Conservation (phyloP, 2,113 vertebrate genomes). For the Conger conger region DNA sequence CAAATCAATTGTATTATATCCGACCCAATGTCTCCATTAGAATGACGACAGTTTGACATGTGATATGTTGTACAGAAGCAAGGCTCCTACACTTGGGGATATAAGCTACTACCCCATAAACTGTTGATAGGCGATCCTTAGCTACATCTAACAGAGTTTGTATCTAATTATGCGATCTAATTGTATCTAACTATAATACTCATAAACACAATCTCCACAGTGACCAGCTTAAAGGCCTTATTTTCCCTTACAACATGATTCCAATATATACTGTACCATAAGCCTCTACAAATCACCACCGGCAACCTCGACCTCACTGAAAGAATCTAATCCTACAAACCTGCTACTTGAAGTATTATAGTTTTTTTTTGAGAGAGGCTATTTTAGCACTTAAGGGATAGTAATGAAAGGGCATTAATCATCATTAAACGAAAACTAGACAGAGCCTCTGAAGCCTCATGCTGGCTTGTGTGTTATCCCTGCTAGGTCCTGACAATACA, state of each 20-base stretch:
- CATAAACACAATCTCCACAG: background rate
- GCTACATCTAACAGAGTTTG: background rate
- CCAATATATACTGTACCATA: too few species aligned
- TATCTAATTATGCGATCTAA: background rate
- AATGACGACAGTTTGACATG: background rate
- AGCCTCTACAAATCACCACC: background rate
- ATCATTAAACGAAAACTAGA: conserved; percentile 11
- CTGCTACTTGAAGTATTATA: conserved; percentile 5
- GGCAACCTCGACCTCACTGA: background rate
- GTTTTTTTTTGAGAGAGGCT: background rate
- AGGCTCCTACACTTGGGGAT: background rate
- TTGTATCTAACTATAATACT: background rate
- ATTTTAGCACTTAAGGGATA: background rate
- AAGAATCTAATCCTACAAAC: background rate
- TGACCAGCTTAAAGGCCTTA: background rate
- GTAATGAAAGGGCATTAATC: conserved; percentile 24
- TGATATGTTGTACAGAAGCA: background rate
- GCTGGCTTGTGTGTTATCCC: background rate
- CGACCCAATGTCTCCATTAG: background rate
- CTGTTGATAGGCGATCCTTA: background rate
- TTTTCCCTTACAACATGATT: background rate
- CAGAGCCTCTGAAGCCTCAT: background rate
- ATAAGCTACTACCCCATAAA: background rate
- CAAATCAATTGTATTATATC: too few species aligned
- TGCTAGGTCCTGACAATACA: background rate